Conservation (phyloP, 2,113 vertebrate species). For the Hydrolagus affinis region DNA sequence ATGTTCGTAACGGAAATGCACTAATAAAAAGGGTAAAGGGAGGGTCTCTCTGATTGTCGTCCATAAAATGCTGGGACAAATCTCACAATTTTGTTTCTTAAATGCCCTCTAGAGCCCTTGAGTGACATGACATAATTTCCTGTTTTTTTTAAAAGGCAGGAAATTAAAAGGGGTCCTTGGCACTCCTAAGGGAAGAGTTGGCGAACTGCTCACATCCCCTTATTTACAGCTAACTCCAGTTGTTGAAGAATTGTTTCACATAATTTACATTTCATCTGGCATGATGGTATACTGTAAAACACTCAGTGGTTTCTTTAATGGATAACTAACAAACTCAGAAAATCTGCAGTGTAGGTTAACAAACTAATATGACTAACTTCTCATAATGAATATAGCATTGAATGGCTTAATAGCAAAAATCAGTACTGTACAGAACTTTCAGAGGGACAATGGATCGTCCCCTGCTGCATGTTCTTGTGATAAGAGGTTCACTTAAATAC, state of each 20-base stretch:
- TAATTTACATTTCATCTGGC: neutral
- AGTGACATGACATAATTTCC: neutral
- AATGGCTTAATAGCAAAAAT: no score
- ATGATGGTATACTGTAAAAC: neutral
- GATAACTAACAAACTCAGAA: neutral
- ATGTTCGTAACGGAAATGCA: neutral
- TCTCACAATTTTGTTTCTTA: neutral
- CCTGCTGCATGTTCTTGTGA: no score
- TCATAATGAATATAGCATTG: no score
- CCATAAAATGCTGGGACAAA: neutral
- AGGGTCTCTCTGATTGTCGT: neutral
- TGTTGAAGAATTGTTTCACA: neutral
- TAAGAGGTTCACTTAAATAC: no score
- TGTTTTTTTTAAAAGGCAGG: slow-evolving; percentile 1
- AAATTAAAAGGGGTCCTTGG: slow-evolving; percentile 24
- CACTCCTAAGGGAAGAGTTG: neutral
- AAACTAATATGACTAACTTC: neutral
- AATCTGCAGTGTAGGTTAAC: neutral
- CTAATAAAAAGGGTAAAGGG: neutral
- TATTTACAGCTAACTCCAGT: neutral
- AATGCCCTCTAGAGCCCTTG: neutral
- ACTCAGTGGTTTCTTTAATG: neutral
- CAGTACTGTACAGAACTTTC: no score
- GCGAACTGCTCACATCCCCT: neutral
- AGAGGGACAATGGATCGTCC: no score